Conservation (phyloP, 2,888 invertebrate genomes). For the Amphiduros pacificus region DNA sequence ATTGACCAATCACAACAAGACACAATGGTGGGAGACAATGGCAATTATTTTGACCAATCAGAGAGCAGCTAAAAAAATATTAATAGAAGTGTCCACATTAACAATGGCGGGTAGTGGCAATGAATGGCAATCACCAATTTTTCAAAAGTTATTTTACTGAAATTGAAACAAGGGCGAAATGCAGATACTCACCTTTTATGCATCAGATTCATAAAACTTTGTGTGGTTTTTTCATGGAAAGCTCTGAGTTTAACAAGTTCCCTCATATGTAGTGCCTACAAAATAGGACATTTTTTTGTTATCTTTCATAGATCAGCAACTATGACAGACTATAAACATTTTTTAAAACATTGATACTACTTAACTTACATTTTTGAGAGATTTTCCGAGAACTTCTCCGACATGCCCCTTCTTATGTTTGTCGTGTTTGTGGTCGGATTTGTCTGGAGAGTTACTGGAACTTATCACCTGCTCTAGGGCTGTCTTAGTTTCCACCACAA, state of each 20-base stretch:
- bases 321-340: too few relatives aligned
- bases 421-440: constrained; percentile 31
- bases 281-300: background rate
- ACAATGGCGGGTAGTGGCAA: too few relatives aligned
- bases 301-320: background rate
- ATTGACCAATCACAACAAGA: too few relatives aligned
- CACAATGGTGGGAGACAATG: too few relatives aligned
- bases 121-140: too few relatives aligned
- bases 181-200: constrained; percentile 65
- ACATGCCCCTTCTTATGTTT: constrained; percentile 48
- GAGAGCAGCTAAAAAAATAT: too few relatives aligned
- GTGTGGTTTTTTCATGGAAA: constrained; percentile 65
- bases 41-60: too few relatives aligned
- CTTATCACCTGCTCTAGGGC: constrained; percentile 68
- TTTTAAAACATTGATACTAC: background rate
- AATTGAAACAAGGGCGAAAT: too few relatives aligned
- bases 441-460: constrained; percentile 44
- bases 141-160: too few relatives aligned
- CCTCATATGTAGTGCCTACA: constrained; percentile 63
- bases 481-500: constrained; percentile 67
- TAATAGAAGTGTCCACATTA: too few relatives aligned
- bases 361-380: constrained; percentile 57
- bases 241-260: constrained; percentile 65
- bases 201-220: constrained; percentile 63
- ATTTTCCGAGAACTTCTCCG: constrained; percentile 58